Evolutionary conservation across 2,888 invertebrate genomes (phyloP), one percentile per base, ranked within the genome.

Genomic region (Caenorhabditis becei): DNA sequence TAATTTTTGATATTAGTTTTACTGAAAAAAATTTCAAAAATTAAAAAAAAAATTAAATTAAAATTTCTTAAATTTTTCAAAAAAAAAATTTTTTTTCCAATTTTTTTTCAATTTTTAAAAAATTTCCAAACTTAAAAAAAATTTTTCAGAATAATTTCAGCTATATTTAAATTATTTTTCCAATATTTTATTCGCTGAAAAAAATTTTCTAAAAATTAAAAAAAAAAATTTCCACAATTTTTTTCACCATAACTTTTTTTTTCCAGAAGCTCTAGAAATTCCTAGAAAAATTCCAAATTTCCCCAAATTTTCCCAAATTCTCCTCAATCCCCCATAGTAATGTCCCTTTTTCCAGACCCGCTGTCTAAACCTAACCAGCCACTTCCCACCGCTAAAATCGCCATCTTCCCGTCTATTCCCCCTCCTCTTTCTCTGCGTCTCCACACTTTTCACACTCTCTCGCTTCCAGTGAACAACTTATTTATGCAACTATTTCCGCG

Each of bases 351-450:
- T 72, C 14, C 80, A 80, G 69, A 77, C 69, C 4, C 77, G 81
- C 11, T 88, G 88, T 44, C 54, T 86, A 8, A 85, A 88, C 69
- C 77, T 88, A 4, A 85, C 86, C 24, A 83, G 83, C 49, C 85
- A 87, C 58, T 86, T 85, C 49, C 54, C 79, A 8, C 70, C 74
- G 10, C 78, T 82, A 20, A 26, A 49, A 23, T 74, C 58, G 49
- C 28, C 53, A 28, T 59, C 54, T 44, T 20, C 41, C 10, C 54
- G 23, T 23, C 26, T 16, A 20, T 14, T 7, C 44, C 63, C 49
- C 5, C 47, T 23, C 20, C 2, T 47, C 4, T 47, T 4, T 47
- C 26, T 75, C 75, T 53, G 59, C 75, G 66, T 75, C 66, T 75
- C 66, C 51, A 28, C 53, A 3, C 26, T 72, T 18, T 5, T 56